These are phyloP conservation scores for Pentalonia nigronervosa DNA, from an alignment of 1,140 invertebrate species.

Conservation along the genomic window DNA sequence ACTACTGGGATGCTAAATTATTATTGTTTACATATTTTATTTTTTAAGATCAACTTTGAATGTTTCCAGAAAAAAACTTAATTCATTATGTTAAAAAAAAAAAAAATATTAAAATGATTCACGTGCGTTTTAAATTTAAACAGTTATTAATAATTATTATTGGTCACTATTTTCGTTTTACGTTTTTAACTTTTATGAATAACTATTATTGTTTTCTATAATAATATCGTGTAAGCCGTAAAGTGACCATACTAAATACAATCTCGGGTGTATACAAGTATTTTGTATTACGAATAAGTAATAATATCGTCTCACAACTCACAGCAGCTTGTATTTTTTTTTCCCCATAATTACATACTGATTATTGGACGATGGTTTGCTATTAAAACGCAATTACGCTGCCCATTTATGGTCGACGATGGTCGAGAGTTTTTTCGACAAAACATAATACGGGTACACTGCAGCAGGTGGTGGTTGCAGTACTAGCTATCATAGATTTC, in stretches of 20 bases:
- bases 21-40: neutral
- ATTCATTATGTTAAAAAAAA: neutral
- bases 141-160: neutral
- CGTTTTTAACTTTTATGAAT: neutral
- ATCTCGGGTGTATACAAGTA: no score
- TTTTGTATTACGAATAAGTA: no score
- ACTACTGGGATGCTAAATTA: neutral
- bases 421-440: neutral
- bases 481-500: neutral
- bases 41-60: neutral
- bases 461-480: neutral
- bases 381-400: neutral
- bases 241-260: no score
- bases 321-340: no score
- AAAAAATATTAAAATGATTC: neutral
- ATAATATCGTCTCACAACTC: no score
- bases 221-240: neutral
- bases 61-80: rapidly evolving
- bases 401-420: neutral
- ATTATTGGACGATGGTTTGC: no score
- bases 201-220: neutral
- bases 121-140: neutral
- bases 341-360: no score
- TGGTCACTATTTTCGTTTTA: neutral
- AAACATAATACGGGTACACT: neutral